phyloP scores from a whole-genome alignment of 2,797 vertebrate species.

The Australoheros facetus region DNA sequence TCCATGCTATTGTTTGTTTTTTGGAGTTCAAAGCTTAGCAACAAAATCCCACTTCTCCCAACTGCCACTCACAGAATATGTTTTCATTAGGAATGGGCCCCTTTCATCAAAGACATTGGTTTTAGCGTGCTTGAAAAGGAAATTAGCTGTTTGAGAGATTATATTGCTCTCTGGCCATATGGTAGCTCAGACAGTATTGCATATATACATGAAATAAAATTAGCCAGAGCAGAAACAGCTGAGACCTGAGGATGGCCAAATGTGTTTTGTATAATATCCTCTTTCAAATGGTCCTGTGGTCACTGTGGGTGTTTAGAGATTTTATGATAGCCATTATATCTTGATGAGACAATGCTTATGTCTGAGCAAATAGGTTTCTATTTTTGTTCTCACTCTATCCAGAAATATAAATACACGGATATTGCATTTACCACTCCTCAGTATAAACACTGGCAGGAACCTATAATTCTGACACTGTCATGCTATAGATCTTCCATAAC shows the following conservation, averaged over 20 bases:
- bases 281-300: constrained; percentile 48
- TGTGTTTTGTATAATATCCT: constrained; percentile 17
- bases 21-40: constrained; percentile 83
- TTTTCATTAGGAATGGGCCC: constrained; percentile 77
- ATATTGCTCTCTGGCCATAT: constrained; percentile 65
- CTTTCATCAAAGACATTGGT: constrained; percentile 77
- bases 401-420: constrained; percentile 35
- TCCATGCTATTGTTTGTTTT: constrained; percentile 81
- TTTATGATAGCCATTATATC: constrained; percentile 40
- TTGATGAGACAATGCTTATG: constrained; percentile 18
- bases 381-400: constrained; percentile 41
- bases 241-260: constrained; percentile 27
- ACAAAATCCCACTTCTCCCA: constrained; percentile 76
- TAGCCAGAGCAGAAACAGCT: constrained; percentile 49
- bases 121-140: constrained; percentile 75
- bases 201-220: constrained; percentile 63
- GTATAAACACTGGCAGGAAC: background rate
- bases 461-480: background rate
- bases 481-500: background rate
- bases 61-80: constrained; percentile 77
- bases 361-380: constrained; percentile 13
- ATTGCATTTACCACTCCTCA: constrained; percentile 8
- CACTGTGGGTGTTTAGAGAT: constrained; percentile 43
- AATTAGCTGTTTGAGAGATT: constrained; percentile 78
- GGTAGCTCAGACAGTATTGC: constrained; percentile 37